Base-by-base conservation (phyloP, 2,888 invertebrate species). In the Scaptomyza parva region DNA sequence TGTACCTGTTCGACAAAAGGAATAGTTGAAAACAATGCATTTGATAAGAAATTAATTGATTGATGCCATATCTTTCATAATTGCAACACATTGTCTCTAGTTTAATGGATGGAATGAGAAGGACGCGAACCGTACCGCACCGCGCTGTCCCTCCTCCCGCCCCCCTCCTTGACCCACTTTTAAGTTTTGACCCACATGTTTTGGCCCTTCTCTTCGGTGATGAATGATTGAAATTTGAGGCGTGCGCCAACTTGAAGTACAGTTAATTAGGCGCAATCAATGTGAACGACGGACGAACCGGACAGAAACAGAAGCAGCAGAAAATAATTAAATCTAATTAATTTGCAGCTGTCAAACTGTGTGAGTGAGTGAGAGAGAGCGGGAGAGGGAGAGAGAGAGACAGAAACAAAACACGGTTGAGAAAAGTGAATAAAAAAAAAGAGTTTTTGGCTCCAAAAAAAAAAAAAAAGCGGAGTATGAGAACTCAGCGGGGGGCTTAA, bases 261-360 rank as follows among this genome's bases (percentile, higher is more conserved):
- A 84, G 86, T 82, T 86, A 82, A 82, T 82, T 86, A 82, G 86
- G 78, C 78, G 62, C 84, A 82, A 86, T 86, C 84, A 80, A 84
- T 71, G n/a, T n/a, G n/a, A n/a, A n/a, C n/a, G n/a, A n/a, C n/a
- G 78, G 41, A 53, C 72, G 63, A 64, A 64, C 17, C 28, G 37
- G 44, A 63, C 60, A 33, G 37, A 62, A 48, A 40, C 45, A 33
- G 50, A 9, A 63, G 50, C 55, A 37, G 68, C 55, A 50, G 53
- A 64, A 80, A 80, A 82, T 82, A 82, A 86, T 82, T 84, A 86
- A 82, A 82, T 86, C 84, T 73, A 82, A 82, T 82, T 82, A 82
- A 82, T 82, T 86, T 86, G 81, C 81, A 80, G 82, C 84, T 82
- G 81, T 86, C 86, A 82, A 80, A 80, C 70, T 50, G 67, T 48